Evolutionary conservation across 2,888 invertebrate species (phyloP), one percentile per base, ranked within the genome.

Genomic region (Xanthia togata): DNA sequence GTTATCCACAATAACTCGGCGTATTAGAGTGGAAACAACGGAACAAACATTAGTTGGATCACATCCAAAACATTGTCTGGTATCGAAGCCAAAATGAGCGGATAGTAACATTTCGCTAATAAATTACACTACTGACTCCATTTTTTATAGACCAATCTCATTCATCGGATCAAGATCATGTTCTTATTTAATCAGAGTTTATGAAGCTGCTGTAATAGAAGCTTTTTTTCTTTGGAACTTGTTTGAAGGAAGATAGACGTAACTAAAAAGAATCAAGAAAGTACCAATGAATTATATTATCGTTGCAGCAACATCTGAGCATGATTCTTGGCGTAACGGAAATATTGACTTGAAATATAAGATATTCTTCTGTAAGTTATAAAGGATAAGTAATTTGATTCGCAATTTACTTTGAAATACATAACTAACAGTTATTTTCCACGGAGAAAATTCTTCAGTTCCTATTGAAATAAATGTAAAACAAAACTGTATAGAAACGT

Each of bases 41-140:
- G 84, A 90, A 91, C 88, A 89, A 92, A 92, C 90, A 89, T 88
- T 89, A 76, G 87, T 92, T 93, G 93, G 93, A 93, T 81, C 87
- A 82, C 68, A 80, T 93, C 94, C 94, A 94, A 91, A 90, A 90
- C 89, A 89, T 85, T 91, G 91, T 89, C 90, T 89, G 87, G 81
- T 87, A 89, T 90, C 87, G 86, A 87, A 88, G 89, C 91, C 90
- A 91, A 90, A 92, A 93, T 90, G 89, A 91, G 89, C 84, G 81
- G 83, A 90, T 90, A 88, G 89, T 88, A 86, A 83, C 84, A 88
- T 89, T 90, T 86, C 80, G 82, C 86, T 92, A 91, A 90, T 92
- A 91, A 92, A 92, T 90, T 89, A 89, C 80, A 85, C 78, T 79
- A 85, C 79, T 85, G 78, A 76, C 78, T 87, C 78, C 81, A 85